Evolutionary conservation across 2,888 invertebrate species (phyloP).

Genomic region (Coleophora flavipennella): DNA sequence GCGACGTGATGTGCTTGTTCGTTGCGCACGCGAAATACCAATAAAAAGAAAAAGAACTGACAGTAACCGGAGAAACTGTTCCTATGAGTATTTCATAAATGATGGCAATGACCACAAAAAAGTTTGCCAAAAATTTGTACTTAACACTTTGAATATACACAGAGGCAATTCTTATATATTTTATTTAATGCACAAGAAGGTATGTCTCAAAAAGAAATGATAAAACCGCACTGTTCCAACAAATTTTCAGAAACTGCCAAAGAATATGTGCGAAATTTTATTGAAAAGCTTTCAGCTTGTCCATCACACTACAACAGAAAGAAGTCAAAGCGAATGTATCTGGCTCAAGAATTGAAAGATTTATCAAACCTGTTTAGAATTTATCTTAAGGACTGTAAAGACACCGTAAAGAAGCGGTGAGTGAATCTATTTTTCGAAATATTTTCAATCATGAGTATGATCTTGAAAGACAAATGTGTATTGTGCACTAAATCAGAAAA

Average conservation of each 20-base stretch:
- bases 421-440: slow-evolving; percentile 6
- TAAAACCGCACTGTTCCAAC: neutral
- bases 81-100: neutral
- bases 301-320: slow-evolving; percentile 13
- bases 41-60: no score
- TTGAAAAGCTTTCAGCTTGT: slow-evolving; percentile 13
- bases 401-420: neutral
- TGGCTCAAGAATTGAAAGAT: slow-evolving; percentile 11
- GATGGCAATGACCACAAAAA: neutral
- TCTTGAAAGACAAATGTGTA: slow-evolving; percentile 12
- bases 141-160: neutral
- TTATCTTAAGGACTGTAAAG: slow-evolving; percentile 4
- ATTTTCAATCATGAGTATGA: slow-evolving; percentile 9
- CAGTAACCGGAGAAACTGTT: neutral
- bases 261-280: slow-evolving; percentile 3
- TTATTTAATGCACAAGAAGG: neutral
- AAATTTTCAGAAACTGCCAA: neutral
- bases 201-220: neutral
- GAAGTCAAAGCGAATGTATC: slow-evolving; percentile 4
- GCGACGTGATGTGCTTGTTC: neutral
- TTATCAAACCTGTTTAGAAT: slow-evolving; percentile 8
- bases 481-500: slow-evolving; percentile 7
- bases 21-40: no score
- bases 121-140: neutral
- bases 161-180: neutral